Base-by-base conservation (phyloP, 2,888 invertebrate species). In the Sclerodermus sp. region DNA sequence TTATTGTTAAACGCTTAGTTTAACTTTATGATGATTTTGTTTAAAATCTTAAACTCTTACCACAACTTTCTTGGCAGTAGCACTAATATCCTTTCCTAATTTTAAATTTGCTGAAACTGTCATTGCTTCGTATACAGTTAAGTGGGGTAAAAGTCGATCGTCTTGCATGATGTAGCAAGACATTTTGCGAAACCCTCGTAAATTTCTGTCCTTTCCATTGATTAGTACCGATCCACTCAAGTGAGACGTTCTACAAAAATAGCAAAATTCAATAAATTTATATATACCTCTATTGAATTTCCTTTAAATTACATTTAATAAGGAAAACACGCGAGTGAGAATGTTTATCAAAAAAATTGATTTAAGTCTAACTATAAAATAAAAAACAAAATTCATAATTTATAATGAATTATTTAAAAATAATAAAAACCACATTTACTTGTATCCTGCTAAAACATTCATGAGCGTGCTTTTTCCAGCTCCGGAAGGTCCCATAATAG, bases 111-210 rank as follows among this genome's bases (percentile, higher is more conserved):
- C 96, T 1, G 96, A 91, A 2, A 94, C 93, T 77, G 88, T 87
- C 92, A 97, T 93, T 29, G 95, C 90, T 79, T 97, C 97, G 66
- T 84, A 85, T 18, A 96, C 95, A 0, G 93, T 91, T 23, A 97
- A 83, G 76, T 95, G 93, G 1, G 93, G 93, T 45, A 94, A 84
- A 1, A 96, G 80, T 58, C 91, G 89, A 77, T 93, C 93, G 70
- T 93, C 93, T 76, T 97, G 96, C 95, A 96, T 96, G 64, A 97
- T 96, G 80, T 96, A 96, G 74, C 95, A 95, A 12, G 95, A 94
- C 79, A 94, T 86, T 77, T 96, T 96, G 30, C 96, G 87, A 80
- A 96, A 96, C 53, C 90, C 83, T 34, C 95, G 83, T 38, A 93
- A 81, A 79, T 93, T 93, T 46, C 96, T 81, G 60, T 90, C 90